These are phyloP conservation scores for Diorhabda elongata DNA, from an alignment of 1,140 invertebrate species.

Conservation along the genomic window DNA sequence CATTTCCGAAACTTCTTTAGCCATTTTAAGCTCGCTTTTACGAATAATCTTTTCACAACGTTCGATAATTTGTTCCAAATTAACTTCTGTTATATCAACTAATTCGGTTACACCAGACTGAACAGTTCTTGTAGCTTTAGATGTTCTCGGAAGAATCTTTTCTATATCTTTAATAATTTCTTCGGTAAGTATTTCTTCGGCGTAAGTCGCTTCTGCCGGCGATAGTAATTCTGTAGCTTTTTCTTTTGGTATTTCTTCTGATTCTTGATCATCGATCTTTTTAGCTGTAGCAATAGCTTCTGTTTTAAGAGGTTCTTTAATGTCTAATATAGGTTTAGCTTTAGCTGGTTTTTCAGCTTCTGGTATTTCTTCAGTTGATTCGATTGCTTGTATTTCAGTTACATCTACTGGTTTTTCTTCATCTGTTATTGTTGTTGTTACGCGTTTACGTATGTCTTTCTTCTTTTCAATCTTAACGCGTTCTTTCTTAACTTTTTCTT, in stretches of 20 bases:
- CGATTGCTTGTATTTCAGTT: conserved; percentile 51
- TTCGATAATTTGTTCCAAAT: conserved; percentile 53
- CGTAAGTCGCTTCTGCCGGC: conserved; percentile 55
- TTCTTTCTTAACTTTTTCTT: conserved; percentile 54
- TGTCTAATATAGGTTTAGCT: conserved; percentile 52
- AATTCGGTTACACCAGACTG: conserved; percentile 48
- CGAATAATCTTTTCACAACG: conserved; percentile 56
- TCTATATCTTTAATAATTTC: conserved; percentile 53
- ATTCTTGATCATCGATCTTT: conserved; percentile 55
- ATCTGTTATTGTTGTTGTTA: conserved; percentile 47
- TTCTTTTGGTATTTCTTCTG: conserved; percentile 48
- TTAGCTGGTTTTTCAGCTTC: conserved; percentile 44
- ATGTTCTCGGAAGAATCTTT: conserved; percentile 46
- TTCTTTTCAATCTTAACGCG: conserved; percentile 53
- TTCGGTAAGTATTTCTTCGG: conserved; percentile 55
- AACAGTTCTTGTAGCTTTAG: conserved; percentile 41
- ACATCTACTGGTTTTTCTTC: conserved; percentile 51
- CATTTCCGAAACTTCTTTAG: conserved; percentile 68
- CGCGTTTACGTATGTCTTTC: conserved; percentile 42
- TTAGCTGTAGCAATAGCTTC: conserved; percentile 60
- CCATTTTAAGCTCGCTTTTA: conserved; percentile 57
- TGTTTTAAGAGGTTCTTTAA: conserved; percentile 58
- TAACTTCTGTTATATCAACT: conserved; percentile 48
- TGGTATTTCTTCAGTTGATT: conserved; percentile 49
- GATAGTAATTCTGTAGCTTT: conserved; percentile 52